Conservation (phyloP, 1,140 invertebrate genomes). For the Drosophila takahashii region DNA sequence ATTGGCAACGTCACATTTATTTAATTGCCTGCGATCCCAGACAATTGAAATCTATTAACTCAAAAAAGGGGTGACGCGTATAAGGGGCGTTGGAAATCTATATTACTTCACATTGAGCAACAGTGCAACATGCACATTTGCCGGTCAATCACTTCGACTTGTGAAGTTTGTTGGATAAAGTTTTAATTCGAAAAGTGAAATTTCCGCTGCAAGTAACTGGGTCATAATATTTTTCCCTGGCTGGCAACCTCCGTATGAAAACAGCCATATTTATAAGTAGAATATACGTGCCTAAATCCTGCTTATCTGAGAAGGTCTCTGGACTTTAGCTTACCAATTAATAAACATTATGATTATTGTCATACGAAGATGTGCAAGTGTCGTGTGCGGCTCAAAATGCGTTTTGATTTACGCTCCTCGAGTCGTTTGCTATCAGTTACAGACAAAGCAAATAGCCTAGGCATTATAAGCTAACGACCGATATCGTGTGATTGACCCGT, state of each 20-base stretch:
- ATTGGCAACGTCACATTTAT: slow-evolving; percentile 21
- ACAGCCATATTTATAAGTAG: background rate
- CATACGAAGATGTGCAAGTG: slow-evolving; percentile 21
- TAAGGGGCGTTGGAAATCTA: slow-evolving; percentile 1
- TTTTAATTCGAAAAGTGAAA: slow-evolving; percentile 50
- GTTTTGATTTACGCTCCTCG: slow-evolving; percentile 44
- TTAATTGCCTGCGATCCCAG: slow-evolving; percentile 10
- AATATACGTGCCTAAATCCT: background rate
- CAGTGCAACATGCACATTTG: slow-evolving; percentile 3
- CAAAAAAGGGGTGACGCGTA: background rate
- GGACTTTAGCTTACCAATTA: slow-evolving; percentile 40
- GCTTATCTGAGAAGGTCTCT: slow-evolving; percentile 31
- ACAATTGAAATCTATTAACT: slow-evolving; percentile 37
- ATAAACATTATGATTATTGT: slow-evolving; percentile 58
- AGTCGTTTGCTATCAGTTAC: slow-evolving; percentile 43
- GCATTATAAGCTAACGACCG: slow-evolving; percentile 51
- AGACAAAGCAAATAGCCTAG: slow-evolving; percentile 30
- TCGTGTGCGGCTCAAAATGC: slow-evolving; percentile 18
- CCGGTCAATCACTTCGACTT: slow-evolving; percentile 4
- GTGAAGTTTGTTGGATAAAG: slow-evolving; percentile 24
- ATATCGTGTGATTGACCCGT: slow-evolving; percentile 46
- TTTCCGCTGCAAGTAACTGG: slow-evolving; percentile 25
- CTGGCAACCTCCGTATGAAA: background rate
- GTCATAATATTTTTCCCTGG: slow-evolving; percentile 16
- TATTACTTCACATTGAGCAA: slow-evolving; percentile 7